These are phyloP conservation scores for Brachyrhaphis roseni DNA, from an alignment of 2,797 vertebrate species.

Conservation along the genomic window DNA sequence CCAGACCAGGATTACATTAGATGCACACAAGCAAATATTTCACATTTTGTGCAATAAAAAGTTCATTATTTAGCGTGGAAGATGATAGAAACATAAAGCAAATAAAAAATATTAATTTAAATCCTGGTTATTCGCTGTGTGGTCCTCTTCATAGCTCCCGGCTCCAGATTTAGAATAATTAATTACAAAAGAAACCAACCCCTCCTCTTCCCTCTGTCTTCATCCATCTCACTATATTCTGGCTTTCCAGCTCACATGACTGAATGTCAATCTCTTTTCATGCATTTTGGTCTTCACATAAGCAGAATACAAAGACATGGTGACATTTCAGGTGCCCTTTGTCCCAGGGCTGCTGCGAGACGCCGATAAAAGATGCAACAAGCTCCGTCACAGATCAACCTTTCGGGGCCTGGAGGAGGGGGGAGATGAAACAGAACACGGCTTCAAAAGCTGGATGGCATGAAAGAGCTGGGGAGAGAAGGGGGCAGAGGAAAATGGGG, in stretches of 20 bases:
- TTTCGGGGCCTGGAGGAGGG: slow-evolving; percentile 30
- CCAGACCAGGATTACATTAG: slow-evolving; percentile 20
- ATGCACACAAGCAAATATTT: slow-evolving; percentile 13
- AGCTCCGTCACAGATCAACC: slow-evolving; percentile 64
- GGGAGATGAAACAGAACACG: slow-evolving; percentile 43
- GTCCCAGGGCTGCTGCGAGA: slow-evolving; percentile 62
- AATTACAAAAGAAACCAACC: slow-evolving; percentile 58
- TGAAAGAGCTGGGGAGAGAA: slow-evolving; percentile 21
- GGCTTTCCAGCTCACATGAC: slow-evolving; percentile 48
- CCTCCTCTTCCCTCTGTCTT: slow-evolving; percentile 34
- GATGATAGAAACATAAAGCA: background rate
- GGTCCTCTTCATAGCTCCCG: slow-evolving; percentile 47
- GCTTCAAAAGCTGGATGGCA: slow-evolving; percentile 55
- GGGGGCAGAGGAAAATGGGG: background rate
- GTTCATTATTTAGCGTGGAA: background rate
- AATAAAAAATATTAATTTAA: background rate
- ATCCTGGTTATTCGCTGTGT: slow-evolving; percentile 50
- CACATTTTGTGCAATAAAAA: background rate
- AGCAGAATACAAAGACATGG: slow-evolving; percentile 47
- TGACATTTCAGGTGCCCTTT: slow-evolving; percentile 71
- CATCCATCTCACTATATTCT: slow-evolving; percentile 53
- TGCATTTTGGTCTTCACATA: slow-evolving; percentile 38
- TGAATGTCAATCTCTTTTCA: slow-evolving; percentile 61
- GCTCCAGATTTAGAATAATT: slow-evolving; percentile 65
- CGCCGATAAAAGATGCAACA: slow-evolving; percentile 66